Evolutionary conservation across 2,797 vertebrate genomes (phyloP).

Genomic region (Spheniscus humboldti): DNA sequence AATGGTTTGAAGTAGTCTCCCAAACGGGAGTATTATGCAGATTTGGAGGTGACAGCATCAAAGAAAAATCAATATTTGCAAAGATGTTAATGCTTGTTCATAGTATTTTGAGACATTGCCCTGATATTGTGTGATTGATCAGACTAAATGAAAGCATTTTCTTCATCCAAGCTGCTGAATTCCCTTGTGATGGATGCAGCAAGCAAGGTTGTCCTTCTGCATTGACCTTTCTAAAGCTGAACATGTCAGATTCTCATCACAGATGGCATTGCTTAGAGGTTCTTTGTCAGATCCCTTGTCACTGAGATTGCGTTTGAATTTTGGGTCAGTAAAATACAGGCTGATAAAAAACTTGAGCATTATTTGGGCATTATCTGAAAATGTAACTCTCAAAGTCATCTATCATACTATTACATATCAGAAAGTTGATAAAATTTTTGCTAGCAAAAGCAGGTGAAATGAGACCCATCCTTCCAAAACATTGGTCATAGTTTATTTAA

Average conservation of each 20-base stretch:
- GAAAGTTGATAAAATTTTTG: not conserved
- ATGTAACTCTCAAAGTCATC: not conserved
- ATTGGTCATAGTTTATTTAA: not conserved
- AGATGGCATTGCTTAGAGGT: constrained; percentile 26
- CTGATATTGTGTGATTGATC: not conserved
- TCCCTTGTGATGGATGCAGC: not conserved
- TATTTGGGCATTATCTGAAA: not conserved
- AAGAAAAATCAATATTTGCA: not conserved
- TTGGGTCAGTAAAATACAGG: not conserved
- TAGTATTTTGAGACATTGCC: not conserved
- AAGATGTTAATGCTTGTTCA: not conserved
- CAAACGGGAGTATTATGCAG: not conserved
- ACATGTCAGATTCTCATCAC: constrained; percentile 13
- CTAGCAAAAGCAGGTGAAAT: not conserved
- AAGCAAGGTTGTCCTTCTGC: constrained; percentile 20
- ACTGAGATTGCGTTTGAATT: constrained; percentile 2
- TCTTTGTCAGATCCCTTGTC: constrained; percentile 23
- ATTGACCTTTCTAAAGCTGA: constrained; percentile 19
- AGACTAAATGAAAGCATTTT: not conserved
- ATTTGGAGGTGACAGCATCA: not conserved
- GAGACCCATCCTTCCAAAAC: not conserved
- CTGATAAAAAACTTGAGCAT: not conserved
- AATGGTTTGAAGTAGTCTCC: not conserved
- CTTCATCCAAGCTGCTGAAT: not conserved
- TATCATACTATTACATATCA: not conserved